Percentiles rank a stretch among this genome's conserved stretches.
These are phyloP conservation scores for Cephalopholis sonnerati DNA, from an alignment of 2,113 vertebrate species.

Conservation along the genomic window DNA sequence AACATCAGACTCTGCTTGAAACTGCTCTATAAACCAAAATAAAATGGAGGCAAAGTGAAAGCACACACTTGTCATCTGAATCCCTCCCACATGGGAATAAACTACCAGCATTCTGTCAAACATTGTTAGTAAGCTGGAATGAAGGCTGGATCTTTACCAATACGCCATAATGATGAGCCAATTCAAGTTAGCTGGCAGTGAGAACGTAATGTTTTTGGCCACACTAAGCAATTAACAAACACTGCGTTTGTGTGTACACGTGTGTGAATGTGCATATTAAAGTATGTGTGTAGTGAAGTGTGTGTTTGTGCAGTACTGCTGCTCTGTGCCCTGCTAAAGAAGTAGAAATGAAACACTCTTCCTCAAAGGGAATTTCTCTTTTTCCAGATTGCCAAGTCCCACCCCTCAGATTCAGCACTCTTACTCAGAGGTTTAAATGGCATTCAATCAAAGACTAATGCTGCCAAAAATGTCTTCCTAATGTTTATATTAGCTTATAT, in stretches of 20 bases:
- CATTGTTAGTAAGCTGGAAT: constrained; percentile 54
- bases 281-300: background rate
- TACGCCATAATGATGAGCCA: constrained; percentile 45
- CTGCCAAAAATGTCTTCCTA: constrained; percentile 49
- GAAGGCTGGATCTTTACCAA: constrained; percentile 57
- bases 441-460: constrained; percentile 66
- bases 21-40: constrained; percentile 21
- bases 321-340: constrained; percentile 34
- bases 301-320: constrained; percentile 7
- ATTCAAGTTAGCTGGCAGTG: constrained; percentile 57
- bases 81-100: constrained; percentile 38
- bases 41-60: constrained; percentile 38
- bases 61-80: constrained; percentile 27
- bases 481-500: constrained; percentile 70
- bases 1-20: constrained; percentile 22
- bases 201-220: constrained; percentile 50
- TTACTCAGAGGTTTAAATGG: constrained; percentile 63
- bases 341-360: constrained; percentile 53
- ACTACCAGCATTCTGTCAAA: constrained; percentile 37
- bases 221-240: constrained; percentile 32
- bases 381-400: constrained; percentile 59
- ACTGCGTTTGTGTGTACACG: background rate
- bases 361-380: constrained; percentile 50
- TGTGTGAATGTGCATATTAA: constrained; percentile 24
- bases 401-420: constrained; percentile 59